Base-by-base conservation (phyloP, 2,797 vertebrate species). In the Poecile montanus region DNA sequence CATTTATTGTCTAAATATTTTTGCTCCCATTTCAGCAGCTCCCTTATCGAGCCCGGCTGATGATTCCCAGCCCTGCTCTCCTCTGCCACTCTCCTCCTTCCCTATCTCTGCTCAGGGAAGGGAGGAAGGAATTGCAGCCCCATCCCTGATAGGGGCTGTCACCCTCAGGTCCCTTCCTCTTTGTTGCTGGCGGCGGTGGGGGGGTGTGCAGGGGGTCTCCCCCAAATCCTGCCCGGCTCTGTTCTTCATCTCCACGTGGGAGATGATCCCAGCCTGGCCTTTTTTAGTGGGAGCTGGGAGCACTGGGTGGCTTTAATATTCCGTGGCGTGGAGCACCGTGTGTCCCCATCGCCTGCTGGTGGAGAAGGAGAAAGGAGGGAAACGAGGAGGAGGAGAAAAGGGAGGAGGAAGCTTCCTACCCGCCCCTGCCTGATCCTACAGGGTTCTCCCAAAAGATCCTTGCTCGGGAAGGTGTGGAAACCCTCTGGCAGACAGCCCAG, bases 1-100 rank as follows among this genome's bases (percentile, higher is more conserved):
- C 98, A 97, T 98, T 99, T 99, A 99, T 99, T 99, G 99, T 99
- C 99, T 98, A 98, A 98, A 98, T 98, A 98, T 99, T 98, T 98
- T 98, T 97, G 91, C 97, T 98, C 97, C 95, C 91, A 89, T 98
- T 98, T 98, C 98, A 97, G 97, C 94, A 88, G 94, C 97, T 96
- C 97, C 93, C 97, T 98, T 98, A 98, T 98, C 98, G 78, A 97
- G 97, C 97, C 95, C 84, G 45, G 97, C 97, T 98, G 98, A 98
- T 97, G 98, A 97, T 98, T 97, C 98, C 98, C 97, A 96, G 98
- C 93, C 97, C 97, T 93, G 96, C 89, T 97, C 81, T 85, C 85
- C 84, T 86, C 88, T n/a, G 16, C 63, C 20, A 17, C 87, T 92
- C 56, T 66, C 93, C 29, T 91, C 93, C 96, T 63, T 87, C 93